A percentile compares a stretch with the other conserved stretches of the same genome.
phyloP scores from a whole-genome alignment of 2,113 vertebrate genomes.

The Arizona elegans region DNA sequence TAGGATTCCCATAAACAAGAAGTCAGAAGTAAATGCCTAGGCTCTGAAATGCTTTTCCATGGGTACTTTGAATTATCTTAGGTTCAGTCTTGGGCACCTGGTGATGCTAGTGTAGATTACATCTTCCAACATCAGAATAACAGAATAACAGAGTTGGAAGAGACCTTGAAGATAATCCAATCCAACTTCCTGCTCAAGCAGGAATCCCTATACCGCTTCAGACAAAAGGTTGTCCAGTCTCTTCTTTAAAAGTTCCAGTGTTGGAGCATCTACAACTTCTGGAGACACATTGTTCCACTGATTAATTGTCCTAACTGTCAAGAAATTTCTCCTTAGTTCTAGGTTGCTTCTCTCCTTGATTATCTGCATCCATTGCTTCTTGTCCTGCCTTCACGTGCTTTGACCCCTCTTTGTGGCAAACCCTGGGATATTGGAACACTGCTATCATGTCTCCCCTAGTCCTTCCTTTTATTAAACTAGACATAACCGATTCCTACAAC shows the following conservation, averaged over 20 bases:
- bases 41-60: background rate
- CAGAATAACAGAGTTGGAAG: background rate
- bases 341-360: background rate
- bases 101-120: background rate
- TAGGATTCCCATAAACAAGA: background rate
- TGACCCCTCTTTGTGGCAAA: background rate
- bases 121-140: background rate
- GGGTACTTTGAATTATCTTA: background rate
- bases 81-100: background rate
- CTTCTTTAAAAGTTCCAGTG: background rate
- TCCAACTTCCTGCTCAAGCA: background rate
- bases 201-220: background rate
- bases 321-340: background rate
- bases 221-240: background rate
- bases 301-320: background rate
- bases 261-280: background rate
- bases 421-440: background rate
- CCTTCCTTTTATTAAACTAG: too few species aligned
- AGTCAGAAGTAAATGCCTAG: background rate
- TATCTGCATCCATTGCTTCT: background rate
- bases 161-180: background rate
- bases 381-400: background rate
- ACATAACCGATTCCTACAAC: too few species aligned
- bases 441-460: too few species aligned
- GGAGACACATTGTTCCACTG: background rate